Evolutionary conservation across 2,888 invertebrate species (phyloP), one percentile per base, ranked within the genome.

Genomic region (Stenoptilia bipunctidactyla): DNA sequence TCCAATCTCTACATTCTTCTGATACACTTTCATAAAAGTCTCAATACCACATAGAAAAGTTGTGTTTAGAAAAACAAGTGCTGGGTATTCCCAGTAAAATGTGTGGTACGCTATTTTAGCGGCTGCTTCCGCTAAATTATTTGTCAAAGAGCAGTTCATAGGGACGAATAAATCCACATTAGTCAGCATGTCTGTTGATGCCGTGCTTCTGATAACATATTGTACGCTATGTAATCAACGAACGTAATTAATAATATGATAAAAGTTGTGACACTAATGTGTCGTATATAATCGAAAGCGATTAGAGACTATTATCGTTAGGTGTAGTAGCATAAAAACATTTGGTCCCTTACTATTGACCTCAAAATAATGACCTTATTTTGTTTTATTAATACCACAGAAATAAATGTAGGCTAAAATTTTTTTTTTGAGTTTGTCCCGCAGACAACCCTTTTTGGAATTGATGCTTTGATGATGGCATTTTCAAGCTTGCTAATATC

Each of bases 61-160:
- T 0, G 71, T 53, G 50, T 73, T 76, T 35, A 66, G 64, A n/a
- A 71, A 45, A 13, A 77, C 52, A 15, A 75, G 52, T 1, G 77
- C 72, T 0, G 61, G 53, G 44, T 63, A 67, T 2, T 60, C 59
- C 63, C 65, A 67, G 38, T 67, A 53, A 39, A 75, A 80, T 51
- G 73, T 68, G 34, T 62, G 49, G 1, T 58, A 40, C 1, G 77
- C 76, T 27, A 76, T 59, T 40, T 57, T 52, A 9, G 70, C 63
- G 5, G 74, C 74, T 45, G 52, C 56, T 40, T 56, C 47, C 5
- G 66, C 61, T 39, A 77, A 52, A 43, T 56, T 46, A 15, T 55
- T 46, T 12, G 15, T 2, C 8, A 33, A 27, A 13, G 30, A 9
- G 9, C 43, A 14, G 13, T 46, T 39, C 1, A 35, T 35, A 1